A percentile compares a stretch with the other conserved stretches of the same genome.
phyloP scores from a whole-genome alignment of 2,888 invertebrate genomes.

The Pseudococcus longispinus region DNA sequence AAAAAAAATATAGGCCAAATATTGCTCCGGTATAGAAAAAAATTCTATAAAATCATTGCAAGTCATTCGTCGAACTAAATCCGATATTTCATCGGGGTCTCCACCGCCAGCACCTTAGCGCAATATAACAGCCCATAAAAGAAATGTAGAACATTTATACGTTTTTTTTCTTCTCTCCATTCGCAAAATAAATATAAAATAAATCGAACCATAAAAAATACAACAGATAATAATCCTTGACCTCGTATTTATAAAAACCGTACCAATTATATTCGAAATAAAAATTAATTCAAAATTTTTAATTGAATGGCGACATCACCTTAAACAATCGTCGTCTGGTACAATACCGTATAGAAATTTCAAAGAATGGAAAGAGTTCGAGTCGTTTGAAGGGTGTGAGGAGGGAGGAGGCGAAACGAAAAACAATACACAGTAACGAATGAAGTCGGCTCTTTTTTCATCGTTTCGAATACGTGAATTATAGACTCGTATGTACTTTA shows the following conservation, averaged over 20 bases:
- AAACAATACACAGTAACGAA: conserved; percentile 8
- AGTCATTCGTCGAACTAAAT: not conserved
- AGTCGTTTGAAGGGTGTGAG: too few relatives aligned
- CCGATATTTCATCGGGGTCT: not conserved
- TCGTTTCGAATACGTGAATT: not conserved
- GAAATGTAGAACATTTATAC: conserved; percentile 15
- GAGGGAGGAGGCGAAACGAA: not conserved
- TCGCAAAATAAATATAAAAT: not conserved
- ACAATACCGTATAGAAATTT: not conserved
- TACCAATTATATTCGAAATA: not conserved
- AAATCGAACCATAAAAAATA: not conserved
- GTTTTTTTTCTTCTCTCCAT: not conserved
- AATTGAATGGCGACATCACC: not conserved
- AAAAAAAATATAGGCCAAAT: not conserved
- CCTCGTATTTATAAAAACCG: not conserved
- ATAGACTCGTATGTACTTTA: not conserved
- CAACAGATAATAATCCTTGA: not conserved
- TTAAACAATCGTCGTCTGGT: not conserved
- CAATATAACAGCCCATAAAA: not conserved
- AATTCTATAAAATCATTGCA: not conserved
- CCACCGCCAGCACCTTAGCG: not conserved
- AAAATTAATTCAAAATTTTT: not conserved
- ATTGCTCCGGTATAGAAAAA: not conserved
- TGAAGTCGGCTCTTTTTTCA: not conserved
- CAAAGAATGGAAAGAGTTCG: not conserved